phyloP scores from a whole-genome alignment of 1,140 invertebrate genomes.

The Drosophila kurseongensis region DNA sequence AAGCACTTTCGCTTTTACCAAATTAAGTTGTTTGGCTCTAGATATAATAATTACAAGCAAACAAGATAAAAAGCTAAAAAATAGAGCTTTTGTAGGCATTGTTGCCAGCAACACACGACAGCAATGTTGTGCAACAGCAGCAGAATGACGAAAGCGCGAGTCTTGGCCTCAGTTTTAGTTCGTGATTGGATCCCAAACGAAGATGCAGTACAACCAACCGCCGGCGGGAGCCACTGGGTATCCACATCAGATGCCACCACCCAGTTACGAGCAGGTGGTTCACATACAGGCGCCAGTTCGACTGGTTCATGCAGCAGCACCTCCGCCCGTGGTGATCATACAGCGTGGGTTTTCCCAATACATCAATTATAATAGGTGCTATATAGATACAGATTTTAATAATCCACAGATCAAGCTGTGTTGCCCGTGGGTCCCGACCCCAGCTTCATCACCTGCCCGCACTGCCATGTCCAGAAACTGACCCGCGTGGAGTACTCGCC shows the following conservation, averaged over 20 bases:
- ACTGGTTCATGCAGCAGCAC: slow-evolving; percentile 17
- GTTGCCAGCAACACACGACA: slow-evolving; percentile 17
- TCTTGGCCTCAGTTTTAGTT: slow-evolving; percentile 7
- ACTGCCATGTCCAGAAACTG: slow-evolving; percentile 85
- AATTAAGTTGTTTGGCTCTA: slow-evolving; percentile 9
- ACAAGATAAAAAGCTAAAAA: slow-evolving; percentile 11
- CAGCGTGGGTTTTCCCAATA: slow-evolving; percentile 58
- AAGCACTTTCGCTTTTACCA: not conserved
- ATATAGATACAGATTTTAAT: no score
- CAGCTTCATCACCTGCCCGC: slow-evolving; percentile 85
- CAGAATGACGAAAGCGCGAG: slow-evolving; percentile 1
- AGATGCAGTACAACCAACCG: slow-evolving; percentile 54
- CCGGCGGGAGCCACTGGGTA: slow-evolving; percentile 18
- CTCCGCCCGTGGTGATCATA: slow-evolving; percentile 70
- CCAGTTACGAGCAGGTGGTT: slow-evolving; percentile 75
- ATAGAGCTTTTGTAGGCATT: slow-evolving; percentile 19
- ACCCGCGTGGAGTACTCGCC: slow-evolving; percentile 86
- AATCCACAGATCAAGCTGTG: slow-evolving; percentile 52
- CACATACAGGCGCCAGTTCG: slow-evolving; percentile 36
- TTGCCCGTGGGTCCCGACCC: slow-evolving; percentile 85
- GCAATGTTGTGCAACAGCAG: slow-evolving; percentile 2
- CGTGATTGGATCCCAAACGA: slow-evolving; percentile 1
- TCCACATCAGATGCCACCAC: slow-evolving; percentile 51
- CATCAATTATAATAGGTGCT: no score
- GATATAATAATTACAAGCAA: not conserved